Evolutionary conservation across 2,797 vertebrate genomes (phyloP), one percentile per base, ranked within the genome.

Genomic region (Gallinago nigripennis): DNA sequence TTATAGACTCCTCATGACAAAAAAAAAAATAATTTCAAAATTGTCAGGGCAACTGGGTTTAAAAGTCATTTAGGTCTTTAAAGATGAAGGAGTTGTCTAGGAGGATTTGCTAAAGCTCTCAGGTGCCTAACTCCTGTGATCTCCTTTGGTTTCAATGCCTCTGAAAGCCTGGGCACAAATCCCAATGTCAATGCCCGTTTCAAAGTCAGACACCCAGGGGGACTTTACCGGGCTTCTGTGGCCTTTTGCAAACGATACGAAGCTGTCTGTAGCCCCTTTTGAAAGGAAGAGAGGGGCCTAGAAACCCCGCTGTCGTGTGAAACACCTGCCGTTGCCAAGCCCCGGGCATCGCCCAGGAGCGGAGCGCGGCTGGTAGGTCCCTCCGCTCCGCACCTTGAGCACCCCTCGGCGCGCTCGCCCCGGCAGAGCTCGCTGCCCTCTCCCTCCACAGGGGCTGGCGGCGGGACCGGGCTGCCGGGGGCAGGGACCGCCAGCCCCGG

Each of bases 291-390:
- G n/a, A 30, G 14, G 6, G 11, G 23, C 4, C 33, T 4, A 33
- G 27, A 19, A 48, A 20, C 7, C 20, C 18, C 12, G 2, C 3
- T 6, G 8, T 2, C n/a, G 11, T 1, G 16, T 13, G 13, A 37
- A 24, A 18, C 2, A 11, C 31, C 72, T 24, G 45, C 12, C 27
- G 4, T 24, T 5, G 0, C 25, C 19, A 7, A 21, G 7, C 10
- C 7, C 20, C 9, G 11, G 27, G n/a, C 31, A 30, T 0, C 1
- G 5, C 4, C 15, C 9, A 5, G 19, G 11, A 33, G 46, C 11
- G 9, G 30, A 51, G 12, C 14, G 3, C 3, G 30, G 25, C 14
- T n/a, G 18, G 21, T 23, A 4, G 21, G 21, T 5, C 8, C 18
- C 46, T 33, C 14, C 23, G 8, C 19, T 9, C 27, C 65, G 28